phyloP scores from a whole-genome alignment of 2,797 vertebrate species.

The Poeciliopsis gracilis region DNA sequence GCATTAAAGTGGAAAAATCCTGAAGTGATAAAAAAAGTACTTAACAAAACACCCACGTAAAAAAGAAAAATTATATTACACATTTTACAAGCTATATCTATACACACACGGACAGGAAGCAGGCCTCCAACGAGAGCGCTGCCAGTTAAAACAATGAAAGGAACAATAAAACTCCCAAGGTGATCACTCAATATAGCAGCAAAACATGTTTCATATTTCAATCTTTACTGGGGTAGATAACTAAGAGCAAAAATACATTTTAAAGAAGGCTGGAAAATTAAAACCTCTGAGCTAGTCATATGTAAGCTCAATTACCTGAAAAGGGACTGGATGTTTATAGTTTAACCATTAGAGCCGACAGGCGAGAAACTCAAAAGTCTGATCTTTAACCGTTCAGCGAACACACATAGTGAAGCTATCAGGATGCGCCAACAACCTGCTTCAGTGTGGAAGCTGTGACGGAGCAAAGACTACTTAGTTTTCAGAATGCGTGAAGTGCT shows the following conservation, averaged over 20 bases:
- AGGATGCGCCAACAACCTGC: not conserved
- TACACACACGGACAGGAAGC: not conserved
- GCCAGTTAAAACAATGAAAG: not conserved
- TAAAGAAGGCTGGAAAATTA: not conserved
- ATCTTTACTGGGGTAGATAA: not conserved
- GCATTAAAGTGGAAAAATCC: not conserved
- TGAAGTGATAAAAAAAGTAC: not conserved
- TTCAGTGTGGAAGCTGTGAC: not conserved
- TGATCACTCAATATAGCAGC: not conserved
- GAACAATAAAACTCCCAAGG: not conserved
- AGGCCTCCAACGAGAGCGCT: not conserved
- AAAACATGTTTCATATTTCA: not conserved
- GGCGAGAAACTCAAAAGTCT: not conserved
- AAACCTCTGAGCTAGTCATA: not conserved
- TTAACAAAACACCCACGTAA: not conserved
- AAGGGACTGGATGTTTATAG: not conserved
- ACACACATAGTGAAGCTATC: not conserved
- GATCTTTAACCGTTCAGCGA: not conserved
- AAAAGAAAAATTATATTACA: not conserved
- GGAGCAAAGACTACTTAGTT: not conserved
- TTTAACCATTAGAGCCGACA: not conserved
- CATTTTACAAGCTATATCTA: not conserved
- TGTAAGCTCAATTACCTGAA: not conserved
- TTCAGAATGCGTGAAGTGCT: not conserved
- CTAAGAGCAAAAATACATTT: not conserved